These are phyloP conservation scores for Mythimna lalbum DNA, from an alignment of 2,888 invertebrate species.

Conservation along the genomic window DNA sequence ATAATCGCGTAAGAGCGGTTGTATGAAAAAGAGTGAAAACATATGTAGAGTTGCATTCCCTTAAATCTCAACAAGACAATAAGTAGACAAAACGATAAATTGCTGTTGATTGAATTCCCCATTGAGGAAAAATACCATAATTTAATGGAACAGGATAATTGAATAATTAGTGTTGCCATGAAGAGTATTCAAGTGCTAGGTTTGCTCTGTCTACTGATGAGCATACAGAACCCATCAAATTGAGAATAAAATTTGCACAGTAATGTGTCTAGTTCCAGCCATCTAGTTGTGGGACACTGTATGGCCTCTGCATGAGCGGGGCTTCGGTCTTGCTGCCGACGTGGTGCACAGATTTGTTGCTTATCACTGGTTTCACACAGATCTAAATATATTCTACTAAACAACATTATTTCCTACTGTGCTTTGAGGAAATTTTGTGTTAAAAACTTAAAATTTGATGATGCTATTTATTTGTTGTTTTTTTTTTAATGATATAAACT, in stretches of 20 bases:
- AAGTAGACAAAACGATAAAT: conserved; percentile 4
- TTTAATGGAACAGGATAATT: conserved; percentile 14
- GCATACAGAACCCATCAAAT: not conserved
- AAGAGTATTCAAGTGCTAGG: too few species aligned
- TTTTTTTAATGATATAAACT: too few species aligned
- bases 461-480: not conserved
- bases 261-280: too few species aligned
- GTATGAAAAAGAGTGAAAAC: too few species aligned
- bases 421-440: not conserved
- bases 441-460: not conserved
- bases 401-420: not conserved
- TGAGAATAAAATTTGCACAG: not conserved
- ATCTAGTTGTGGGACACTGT: not conserved
- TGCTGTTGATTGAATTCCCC: conserved; percentile 1
- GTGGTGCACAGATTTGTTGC: not conserved
- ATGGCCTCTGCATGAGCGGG: conserved; percentile 20
- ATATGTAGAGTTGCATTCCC: too few species aligned
- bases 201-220: not conserved
- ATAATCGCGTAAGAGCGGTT: too few species aligned
- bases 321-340: conserved; percentile 18
- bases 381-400: conserved; percentile 1
- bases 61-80: conserved; percentile 15
- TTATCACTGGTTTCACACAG: not conserved
- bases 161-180: not conserved
- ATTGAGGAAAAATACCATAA: conserved; percentile 4